A percentile compares a stretch with the other conserved stretches of the same genome.
Evolutionary conservation across 2,797 vertebrate genomes (phyloP).

Genomic region (Decapterus maruadsi): DNA sequence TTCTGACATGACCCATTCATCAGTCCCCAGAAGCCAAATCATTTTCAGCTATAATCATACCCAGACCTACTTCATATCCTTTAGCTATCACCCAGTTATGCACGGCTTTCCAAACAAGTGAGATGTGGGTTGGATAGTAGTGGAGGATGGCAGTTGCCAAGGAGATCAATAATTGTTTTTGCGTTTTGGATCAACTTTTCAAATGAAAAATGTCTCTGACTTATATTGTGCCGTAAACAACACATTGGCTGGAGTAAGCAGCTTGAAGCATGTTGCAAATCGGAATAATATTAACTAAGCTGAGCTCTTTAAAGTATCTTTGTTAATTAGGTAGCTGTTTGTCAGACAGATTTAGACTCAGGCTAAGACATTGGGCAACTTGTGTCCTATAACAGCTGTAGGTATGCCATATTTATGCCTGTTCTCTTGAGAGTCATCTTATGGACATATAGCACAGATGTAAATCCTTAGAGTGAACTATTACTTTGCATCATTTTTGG

Average conservation of each 20-base stretch:
- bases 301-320: conserved; percentile 27
- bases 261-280: conserved; percentile 28
- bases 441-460: not conserved
- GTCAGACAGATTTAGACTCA: conserved; percentile 16
- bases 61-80: conserved; percentile 43
- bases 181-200: conserved; percentile 44
- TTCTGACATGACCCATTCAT: conserved; percentile 47
- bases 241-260: conserved; percentile 22
- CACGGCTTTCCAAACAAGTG: conserved; percentile 25
- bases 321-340: conserved; percentile 36
- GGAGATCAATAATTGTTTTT: conserved; percentile 70
- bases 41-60: conserved; percentile 52
- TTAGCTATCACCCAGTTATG: conserved; percentile 22
- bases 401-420: not conserved
- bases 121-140: conserved; percentile 51
- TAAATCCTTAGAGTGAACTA: not conserved
- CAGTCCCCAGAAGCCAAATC: conserved; percentile 33
- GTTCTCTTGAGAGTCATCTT: not conserved
- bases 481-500: not conserved
- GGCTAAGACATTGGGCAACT: conserved; percentile 23
- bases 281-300: conserved; percentile 10
- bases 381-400: conserved; percentile 14
- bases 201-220: conserved; percentile 41
- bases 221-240: conserved; percentile 44
- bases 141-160: conserved; percentile 48